phyloP scores from a whole-genome alignment of 1,140 invertebrate species.

The Drosophila chauvacae region DNA sequence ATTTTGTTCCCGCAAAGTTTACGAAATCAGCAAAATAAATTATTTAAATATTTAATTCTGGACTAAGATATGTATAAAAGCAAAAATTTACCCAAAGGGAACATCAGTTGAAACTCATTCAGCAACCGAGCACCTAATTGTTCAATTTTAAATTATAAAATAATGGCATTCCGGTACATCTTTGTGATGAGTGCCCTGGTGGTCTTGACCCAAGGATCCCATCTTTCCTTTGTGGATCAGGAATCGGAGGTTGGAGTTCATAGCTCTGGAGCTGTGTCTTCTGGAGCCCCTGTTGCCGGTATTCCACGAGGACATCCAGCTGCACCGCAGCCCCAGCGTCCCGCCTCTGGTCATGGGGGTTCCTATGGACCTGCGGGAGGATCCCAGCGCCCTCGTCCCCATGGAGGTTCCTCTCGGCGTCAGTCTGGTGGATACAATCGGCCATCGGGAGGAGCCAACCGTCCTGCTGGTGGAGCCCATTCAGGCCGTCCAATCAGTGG shows the following conservation, averaged over 20 bases:
- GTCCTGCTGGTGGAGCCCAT: slow-evolving; percentile 6
- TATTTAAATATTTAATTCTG: not conserved
- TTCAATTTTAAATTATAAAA: not conserved
- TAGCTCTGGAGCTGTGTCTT: not conserved
- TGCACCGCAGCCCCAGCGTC: slow-evolving; percentile 14
- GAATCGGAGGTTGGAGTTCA: slow-evolving; percentile 14
- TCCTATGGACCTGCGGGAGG: slow-evolving; percentile 1
- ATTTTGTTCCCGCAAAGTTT: not conserved
- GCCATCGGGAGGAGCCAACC: not conserved
- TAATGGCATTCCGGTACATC: slow-evolving; percentile 25
- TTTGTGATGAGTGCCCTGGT: slow-evolving; percentile 25
- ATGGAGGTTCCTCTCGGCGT: slow-evolving; percentile 1
- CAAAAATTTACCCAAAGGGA: not conserved
- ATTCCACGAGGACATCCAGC: not conserved
- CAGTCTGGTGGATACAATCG: not conserved
- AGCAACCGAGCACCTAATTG: slow-evolving; percentile 2
- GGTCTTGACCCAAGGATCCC: slow-evolving; percentile 28
- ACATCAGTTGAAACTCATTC: slow-evolving; percentile 49
- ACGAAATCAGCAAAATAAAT: not conserved
- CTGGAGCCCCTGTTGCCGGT: not conserved
- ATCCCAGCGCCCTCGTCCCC: not conserved
- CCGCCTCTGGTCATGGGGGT: not conserved
- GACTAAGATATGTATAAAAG: slow-evolving; percentile 42
- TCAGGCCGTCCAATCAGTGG: slow-evolving; percentile 8
- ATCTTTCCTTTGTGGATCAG: slow-evolving; percentile 15